A percentile compares a stretch with the other conserved stretches of the same genome.
Conservation (phyloP, 2,888 invertebrate genomes). For the Andricus curvator region DNA sequence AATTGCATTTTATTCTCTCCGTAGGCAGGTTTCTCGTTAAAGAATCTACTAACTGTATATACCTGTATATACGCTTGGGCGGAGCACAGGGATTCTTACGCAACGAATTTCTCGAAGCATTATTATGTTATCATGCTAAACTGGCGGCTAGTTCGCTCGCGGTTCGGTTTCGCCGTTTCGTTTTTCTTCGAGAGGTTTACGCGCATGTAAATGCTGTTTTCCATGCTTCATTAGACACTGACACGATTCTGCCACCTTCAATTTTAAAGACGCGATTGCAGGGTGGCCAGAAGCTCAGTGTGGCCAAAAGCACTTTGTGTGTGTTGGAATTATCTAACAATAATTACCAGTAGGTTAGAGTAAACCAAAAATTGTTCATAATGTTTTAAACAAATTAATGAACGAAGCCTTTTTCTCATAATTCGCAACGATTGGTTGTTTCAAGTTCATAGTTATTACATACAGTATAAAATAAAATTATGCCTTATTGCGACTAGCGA, state of each 20-base stretch:
- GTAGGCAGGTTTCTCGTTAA: constrained; percentile 43
- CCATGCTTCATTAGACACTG: constrained; percentile 42
- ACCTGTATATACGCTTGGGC: constrained; percentile 44
- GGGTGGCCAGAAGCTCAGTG: too few species aligned
- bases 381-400: too few species aligned
- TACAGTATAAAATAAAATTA: too few species aligned
- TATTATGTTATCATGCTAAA: constrained; percentile 60
- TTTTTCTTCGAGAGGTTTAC: constrained; percentile 38
- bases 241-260: constrained; percentile 1
- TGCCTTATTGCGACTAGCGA: too few species aligned
- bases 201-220: constrained; percentile 24
- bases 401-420: too few species aligned
- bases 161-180: constrained; percentile 35
- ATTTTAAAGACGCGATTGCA: background rate
- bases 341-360: too few species aligned
- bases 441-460: too few species aligned
- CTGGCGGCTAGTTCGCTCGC: constrained; percentile 40
- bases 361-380: too few species aligned
- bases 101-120: constrained; percentile 63
- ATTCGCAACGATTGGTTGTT: too few species aligned
- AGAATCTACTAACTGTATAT: constrained; percentile 44
- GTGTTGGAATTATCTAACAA: too few species aligned
- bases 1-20: constrained; percentile 53
- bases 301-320: too few species aligned
- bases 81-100: constrained; percentile 51